phyloP scores from a whole-genome alignment of 1,140 invertebrate genomes.

The Trachymyrmex septentrionalis region DNA sequence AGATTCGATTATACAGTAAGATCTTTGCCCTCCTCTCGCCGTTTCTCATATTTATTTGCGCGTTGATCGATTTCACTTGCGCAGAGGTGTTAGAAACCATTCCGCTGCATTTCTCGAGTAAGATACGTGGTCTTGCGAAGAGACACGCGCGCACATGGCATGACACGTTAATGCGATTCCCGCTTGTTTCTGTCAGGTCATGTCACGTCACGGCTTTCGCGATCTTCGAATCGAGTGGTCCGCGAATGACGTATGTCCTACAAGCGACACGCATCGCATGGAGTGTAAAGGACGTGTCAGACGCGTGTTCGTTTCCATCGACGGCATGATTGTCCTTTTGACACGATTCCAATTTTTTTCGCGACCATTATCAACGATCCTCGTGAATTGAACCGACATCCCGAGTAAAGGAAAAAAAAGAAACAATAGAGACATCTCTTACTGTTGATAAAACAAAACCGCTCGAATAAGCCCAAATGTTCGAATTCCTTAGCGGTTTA shows the following conservation, averaged over 20 bases:
- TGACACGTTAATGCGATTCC: slow-evolving; percentile 68
- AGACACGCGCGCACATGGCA: slow-evolving; percentile 17
- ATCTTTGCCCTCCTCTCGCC: slow-evolving; percentile 15
- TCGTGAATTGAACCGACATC: neutral
- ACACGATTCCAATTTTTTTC: slow-evolving; percentile 21
- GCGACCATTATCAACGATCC: slow-evolving; percentile 11
- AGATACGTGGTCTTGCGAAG: slow-evolving; percentile 16
- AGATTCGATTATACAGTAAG: slow-evolving; percentile 53
- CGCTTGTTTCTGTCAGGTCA: slow-evolving; percentile 55
- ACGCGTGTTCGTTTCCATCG: slow-evolving; percentile 22
- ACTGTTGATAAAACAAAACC: neutral
- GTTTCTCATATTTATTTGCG: slow-evolving; percentile 6
- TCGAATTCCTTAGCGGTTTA: neutral
- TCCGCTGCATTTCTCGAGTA: slow-evolving; percentile 46
- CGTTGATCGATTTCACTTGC: slow-evolving; percentile 47
- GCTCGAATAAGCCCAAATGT: neutral
- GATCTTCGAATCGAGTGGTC: slow-evolving; percentile 66
- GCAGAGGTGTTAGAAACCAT: slow-evolving; percentile 20
- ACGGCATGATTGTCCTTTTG: slow-evolving; percentile 54
- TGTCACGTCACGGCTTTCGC: slow-evolving; percentile 65
- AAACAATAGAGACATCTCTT: neutral
- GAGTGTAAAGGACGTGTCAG: slow-evolving; percentile 65
- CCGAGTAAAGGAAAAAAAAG: neutral
- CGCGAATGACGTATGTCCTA: slow-evolving; percentile 70
- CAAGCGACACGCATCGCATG: slow-evolving; percentile 51